A percentile compares a stretch with the other conserved stretches of the same genome.
These are phyloP conservation scores for Agrochola lota DNA, from an alignment of 2,888 invertebrate species.

Conservation along the genomic window DNA sequence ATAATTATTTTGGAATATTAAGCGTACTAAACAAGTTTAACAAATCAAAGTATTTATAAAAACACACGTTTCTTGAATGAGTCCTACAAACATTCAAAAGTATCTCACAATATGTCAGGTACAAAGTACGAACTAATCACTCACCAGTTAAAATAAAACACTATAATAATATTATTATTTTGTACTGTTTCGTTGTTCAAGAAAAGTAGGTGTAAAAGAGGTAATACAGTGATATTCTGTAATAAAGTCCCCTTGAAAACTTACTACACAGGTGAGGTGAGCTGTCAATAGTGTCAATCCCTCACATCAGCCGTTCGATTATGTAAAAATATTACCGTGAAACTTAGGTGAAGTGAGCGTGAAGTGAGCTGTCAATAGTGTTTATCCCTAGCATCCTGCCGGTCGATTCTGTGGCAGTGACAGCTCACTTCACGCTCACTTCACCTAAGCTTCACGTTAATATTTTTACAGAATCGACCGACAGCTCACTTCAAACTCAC, in stretches of 20 bases:
- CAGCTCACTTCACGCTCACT: too few species aligned
- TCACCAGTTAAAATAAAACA: constrained; percentile 4
- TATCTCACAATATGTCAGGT: not conserved
- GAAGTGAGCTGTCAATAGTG: too few species aligned
- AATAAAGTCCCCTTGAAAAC: not conserved
- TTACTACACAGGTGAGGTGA: not conserved
- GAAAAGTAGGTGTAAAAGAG: not conserved
- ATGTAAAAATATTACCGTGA: too few species aligned
- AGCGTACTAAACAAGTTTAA: not conserved
- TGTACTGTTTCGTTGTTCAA: not conserved
- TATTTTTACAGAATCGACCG: too few species aligned
- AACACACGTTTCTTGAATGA: not conserved
- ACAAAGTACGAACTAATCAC: not conserved
- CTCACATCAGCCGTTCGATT: too few species aligned
- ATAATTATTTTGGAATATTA: not conserved
- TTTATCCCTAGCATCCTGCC: too few species aligned
- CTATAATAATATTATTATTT: not conserved
- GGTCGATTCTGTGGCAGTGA: too few species aligned
- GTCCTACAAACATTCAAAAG: not conserved
- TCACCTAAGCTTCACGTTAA: too few species aligned
- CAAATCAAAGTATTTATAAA: not conserved
- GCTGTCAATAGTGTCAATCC: not conserved
- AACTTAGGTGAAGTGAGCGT: too few species aligned
- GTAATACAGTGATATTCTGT: not conserved
- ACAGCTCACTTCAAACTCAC: not conserved